A percentile compares a stretch with the other conserved stretches of the same genome.
Conservation (phyloP, 1,140 invertebrate genomes). For the Eupeodes corollae region DNA sequence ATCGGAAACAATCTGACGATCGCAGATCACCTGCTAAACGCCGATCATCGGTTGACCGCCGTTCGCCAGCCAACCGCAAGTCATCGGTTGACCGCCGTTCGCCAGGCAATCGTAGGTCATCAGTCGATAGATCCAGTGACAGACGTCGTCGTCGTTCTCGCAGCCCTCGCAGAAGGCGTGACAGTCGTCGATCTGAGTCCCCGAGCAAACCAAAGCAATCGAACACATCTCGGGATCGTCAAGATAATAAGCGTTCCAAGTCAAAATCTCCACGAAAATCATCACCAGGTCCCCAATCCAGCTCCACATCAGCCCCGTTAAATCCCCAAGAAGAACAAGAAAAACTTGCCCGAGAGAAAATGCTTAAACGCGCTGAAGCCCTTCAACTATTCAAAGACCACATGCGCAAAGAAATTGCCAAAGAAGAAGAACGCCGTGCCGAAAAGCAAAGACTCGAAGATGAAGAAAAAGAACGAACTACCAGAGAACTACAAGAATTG, state of each 20-base stretch:
- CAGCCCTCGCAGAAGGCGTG: too few species aligned
- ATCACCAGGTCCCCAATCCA: conserved; percentile 4
- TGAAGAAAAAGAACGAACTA: conserved; percentile 21
- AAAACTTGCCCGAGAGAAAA: conserved; percentile 32
- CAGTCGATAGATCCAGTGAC: not conserved
- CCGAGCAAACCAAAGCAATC: not conserved
- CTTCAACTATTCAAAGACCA: conserved; percentile 42
- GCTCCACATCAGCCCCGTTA: conserved; percentile 1
- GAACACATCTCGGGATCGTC: not conserved
- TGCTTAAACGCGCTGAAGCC: conserved; percentile 38
- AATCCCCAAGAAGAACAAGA: conserved; percentile 20
- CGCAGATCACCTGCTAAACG: too few species aligned
- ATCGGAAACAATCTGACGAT: too few species aligned
- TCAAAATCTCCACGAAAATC: conserved; percentile 14
- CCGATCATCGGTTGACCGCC: too few species aligned
- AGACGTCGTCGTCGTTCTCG: not conserved
- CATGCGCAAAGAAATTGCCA: conserved; percentile 42
- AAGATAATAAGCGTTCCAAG: not conserved
- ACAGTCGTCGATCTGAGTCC: not conserved
- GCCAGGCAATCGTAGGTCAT: too few species aligned
- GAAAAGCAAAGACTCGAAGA: conserved; percentile 31
- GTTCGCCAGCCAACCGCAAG: too few species aligned
- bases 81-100: too few species aligned
- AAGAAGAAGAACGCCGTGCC: conserved; percentile 37
- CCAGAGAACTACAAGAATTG: conserved; percentile 27